Evolutionary conservation across 2,888 invertebrate genomes (phyloP).

Genomic region (Parnassius mnemosyne): DNA sequence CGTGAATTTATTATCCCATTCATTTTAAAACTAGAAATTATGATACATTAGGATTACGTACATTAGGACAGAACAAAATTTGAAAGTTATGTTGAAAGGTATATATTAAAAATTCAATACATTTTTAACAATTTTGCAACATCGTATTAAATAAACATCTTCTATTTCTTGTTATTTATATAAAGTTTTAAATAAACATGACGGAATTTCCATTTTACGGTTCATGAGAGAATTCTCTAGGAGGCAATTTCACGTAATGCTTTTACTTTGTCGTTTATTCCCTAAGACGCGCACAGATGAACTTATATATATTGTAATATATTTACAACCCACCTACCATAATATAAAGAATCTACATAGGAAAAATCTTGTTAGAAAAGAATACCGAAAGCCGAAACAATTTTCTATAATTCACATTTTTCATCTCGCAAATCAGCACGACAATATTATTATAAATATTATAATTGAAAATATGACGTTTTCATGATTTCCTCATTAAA

Average conservation of each 20-base stretch:
- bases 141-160: no score
- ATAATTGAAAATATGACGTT: no score
- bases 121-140: no score
- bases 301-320: constrained; percentile 17
- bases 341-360: not conserved
- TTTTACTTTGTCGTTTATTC: constrained; percentile 13
- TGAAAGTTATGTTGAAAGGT: no score
- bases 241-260: constrained; percentile 1
- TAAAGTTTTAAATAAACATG: not conserved
- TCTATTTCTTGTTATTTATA: no score
- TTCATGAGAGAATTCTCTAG: not conserved
- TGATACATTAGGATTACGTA: no score
- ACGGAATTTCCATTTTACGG: constrained; percentile 3
- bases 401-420: not conserved
- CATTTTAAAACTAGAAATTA: no score
- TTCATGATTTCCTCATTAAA: no score
- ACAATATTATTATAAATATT: no score
- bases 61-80: no score
- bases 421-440: not conserved
- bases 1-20: no score
- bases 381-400: constrained; percentile 7
- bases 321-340: constrained; percentile 3
- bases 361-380: constrained; percentile 19
- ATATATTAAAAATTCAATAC: no score
- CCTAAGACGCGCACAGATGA: constrained; percentile 5